phyloP scores from a whole-genome alignment of 2,888 invertebrate genomes.

The Odontothrips loti region DNA sequence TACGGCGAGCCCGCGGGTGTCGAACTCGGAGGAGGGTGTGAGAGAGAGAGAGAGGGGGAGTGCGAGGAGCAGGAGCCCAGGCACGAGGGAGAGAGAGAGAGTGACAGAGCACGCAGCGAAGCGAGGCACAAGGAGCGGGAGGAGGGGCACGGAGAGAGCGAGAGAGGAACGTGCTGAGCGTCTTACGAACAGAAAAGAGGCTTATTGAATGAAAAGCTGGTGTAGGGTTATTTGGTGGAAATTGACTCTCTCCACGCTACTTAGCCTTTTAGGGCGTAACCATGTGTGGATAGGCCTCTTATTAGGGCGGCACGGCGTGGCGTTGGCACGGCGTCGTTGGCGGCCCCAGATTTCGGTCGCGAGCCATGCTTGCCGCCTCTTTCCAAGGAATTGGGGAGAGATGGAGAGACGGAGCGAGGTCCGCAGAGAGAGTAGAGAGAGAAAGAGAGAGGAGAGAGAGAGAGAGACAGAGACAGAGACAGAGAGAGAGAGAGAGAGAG shows the following conservation, averaged over 20 bases:
- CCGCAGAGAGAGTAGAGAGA: too few species aligned
- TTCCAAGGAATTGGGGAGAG: neutral
- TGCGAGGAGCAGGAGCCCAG: neutral
- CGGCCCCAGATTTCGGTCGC: neutral
- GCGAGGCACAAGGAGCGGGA: neutral
- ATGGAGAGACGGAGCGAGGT: neutral
- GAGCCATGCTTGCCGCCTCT: neutral
- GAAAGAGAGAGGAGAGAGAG: too few species aligned
- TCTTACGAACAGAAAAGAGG: conserved; percentile 24
- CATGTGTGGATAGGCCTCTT: conserved; percentile 17
- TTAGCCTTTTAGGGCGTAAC: conserved; percentile 19
- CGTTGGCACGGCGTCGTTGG: neutral
- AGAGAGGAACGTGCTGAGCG: neutral
- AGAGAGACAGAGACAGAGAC: neutral
- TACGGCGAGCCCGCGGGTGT: too few species aligned
- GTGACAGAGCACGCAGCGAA: neutral
- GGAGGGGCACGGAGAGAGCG: neutral
- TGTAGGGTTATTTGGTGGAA: conserved; percentile 26
- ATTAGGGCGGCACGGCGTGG: neutral
- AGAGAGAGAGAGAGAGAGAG: too few species aligned
- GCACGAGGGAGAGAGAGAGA: neutral
- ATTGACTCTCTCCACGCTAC: conserved; percentile 19
- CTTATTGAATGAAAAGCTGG: conserved; percentile 23
- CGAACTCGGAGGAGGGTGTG: neutral
- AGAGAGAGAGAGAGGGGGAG: neutral